Evolutionary conservation across 2,113 vertebrate species (phyloP).

Genomic region (Trematomus loennbergii): DNA sequence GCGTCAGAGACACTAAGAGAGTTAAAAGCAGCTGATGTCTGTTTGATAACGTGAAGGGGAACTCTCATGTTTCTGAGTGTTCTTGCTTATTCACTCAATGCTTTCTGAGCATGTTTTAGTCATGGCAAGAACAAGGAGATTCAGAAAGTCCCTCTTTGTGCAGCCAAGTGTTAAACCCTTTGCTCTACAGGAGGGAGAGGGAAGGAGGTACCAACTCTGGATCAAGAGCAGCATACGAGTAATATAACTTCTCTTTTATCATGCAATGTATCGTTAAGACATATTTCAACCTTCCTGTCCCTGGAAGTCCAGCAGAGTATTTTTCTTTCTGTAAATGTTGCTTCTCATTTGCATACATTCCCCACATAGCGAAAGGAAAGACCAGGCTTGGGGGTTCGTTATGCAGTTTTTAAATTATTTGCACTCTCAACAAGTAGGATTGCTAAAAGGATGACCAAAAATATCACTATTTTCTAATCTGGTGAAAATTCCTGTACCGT

Average conservation of each 20-base stretch:
- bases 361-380: background rate
- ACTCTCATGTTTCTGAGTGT: background rate
- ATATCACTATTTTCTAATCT: no score
- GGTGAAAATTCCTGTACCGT: no score
- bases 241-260: constrained; percentile 41
- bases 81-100: constrained; percentile 21
- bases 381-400: background rate
- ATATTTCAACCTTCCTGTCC: background rate
- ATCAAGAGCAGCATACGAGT: constrained; percentile 22
- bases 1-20: constrained; percentile 14
- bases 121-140: constrained; percentile 46
- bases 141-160: constrained; percentile 67
- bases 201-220: constrained; percentile 14
- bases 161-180: constrained; percentile 76
- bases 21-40: constrained; percentile 11
- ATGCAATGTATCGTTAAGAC: constrained; percentile 6
- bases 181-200: constrained; percentile 47
- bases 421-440: no score
- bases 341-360: background rate
- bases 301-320: background rate
- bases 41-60: constrained; percentile 8
- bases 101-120: constrained; percentile 35
- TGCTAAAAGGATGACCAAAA: no score
- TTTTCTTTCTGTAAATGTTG: background rate
- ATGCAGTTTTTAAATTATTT: background rate